Evolutionary conservation across 2,888 invertebrate genomes (phyloP).

Genomic region (Chironomus tentans): DNA sequence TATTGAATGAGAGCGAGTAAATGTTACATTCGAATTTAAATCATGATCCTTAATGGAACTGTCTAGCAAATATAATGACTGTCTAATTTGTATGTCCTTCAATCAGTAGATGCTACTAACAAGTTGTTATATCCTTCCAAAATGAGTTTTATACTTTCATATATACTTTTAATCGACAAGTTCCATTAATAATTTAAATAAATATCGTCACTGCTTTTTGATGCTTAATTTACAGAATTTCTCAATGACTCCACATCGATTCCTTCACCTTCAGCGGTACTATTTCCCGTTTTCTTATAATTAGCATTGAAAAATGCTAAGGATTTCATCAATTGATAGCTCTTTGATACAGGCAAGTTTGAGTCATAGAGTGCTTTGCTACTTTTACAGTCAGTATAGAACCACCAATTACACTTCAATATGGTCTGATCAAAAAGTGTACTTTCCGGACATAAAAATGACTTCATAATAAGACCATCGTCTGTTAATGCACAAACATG

Average conservation of each 20-base stretch:
- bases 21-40: no score
- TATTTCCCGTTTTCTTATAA: conserved; percentile 51
- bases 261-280: background rate
- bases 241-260: no score
- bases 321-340: conserved; percentile 85
- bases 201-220: no score
- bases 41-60: no score
- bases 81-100: no score
- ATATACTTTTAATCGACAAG: no score
- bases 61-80: no score
- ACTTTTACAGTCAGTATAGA: conserved; percentile 81
- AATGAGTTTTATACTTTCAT: no score
- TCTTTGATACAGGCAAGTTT: conserved; percentile 83
- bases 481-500: conserved; percentile 86
- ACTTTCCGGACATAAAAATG: conserved; percentile 83
- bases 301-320: conserved; percentile 73
- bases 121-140: no score
- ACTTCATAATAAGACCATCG: conserved; percentile 81
- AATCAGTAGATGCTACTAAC: no score
- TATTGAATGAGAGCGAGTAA: no score
- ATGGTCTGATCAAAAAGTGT: conserved; percentile 87
- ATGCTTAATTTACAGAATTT: background rate
- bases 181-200: no score
- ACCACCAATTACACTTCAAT: conserved; percentile 90
- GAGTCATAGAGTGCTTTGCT: conserved; percentile 75